Base-by-base conservation (phyloP, 2,888 invertebrate genomes). In the Leptopilina syphax region DNA sequence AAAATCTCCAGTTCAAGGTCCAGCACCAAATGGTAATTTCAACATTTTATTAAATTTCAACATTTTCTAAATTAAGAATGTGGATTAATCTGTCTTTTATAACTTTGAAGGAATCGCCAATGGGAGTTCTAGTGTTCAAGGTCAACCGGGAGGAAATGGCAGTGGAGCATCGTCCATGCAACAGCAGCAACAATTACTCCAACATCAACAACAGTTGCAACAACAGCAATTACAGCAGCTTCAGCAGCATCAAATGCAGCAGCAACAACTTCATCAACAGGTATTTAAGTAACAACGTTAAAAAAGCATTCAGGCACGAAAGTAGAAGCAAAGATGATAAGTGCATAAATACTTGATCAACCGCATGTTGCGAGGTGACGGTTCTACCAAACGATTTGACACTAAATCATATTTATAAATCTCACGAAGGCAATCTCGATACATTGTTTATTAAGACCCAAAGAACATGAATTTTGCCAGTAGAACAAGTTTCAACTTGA, bases 171-270 rank as follows among this genome's bases (percentile, higher is more conserved):
- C 89, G 7, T 84, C 89, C 5, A 86, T 89, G 79, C 91, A 91
- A 70, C 91, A 90, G 67, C 90, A 90, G 54, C 90, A 91, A 67
- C 90, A 91, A 67, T 84, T 89, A 65, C 82, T 88, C 13, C 90
- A 90, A 80, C 85, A 87, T 9, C 89, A 89, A 65, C 85, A 85
- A 60, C 86, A 85, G 65, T 89, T 90, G 66, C 93, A 94, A 83
- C 93, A 93, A 84, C 94, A 94, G 86, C 94, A 94, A 87, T 93
- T 93, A 76, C 94, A 94, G 80, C 90, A 93, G 85, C 93, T 94
- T 88, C 95, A 93, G 86, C 91, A 91, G 57, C 92, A 92, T 80
- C 92, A 92, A 85, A 88, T 91, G 86, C 93, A 95, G 86, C 93
- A 91, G 80, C 92, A 92, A 85, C 91, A 92, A 80, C 91, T 94